Base-by-base conservation (phyloP, 2,888 invertebrate species). In the Netelia virgata region DNA sequence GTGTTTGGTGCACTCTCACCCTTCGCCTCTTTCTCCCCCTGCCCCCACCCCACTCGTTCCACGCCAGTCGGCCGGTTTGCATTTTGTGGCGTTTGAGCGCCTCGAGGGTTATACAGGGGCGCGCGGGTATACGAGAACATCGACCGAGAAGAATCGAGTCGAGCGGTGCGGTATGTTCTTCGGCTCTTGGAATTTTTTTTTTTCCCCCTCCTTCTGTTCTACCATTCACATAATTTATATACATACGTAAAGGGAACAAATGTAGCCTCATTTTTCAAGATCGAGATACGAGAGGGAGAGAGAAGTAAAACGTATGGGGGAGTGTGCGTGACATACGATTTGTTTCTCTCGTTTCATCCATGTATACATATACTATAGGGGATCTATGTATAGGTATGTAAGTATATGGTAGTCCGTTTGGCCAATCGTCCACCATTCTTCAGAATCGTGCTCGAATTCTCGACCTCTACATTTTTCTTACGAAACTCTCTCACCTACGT, bases 201-300 rank as follows among this genome's bases (percentile, higher is more conserved):
- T 57, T n/a, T n/a, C n/a, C 11, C 41, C 2, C 68, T 47, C 3
- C 70, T 72, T n/a, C n/a, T 57, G 47, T 50, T 76, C 14, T 18
- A 14, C 28, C 57, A 57, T 75, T 68, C 72, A 47, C 66, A 72
- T 83, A 77, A 77, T 82, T 83, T 80, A 82, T 84, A 84, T 69
- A 82, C 82, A 69, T 75, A 73, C 57, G 72, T 57, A 73, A 57
- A 70, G 59, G 20, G 20, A 78, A 85, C 74, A 81, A 86, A 87
- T 82, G 85, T 83, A 16, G 14, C 53, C 77, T 81, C 84, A 81
- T 86, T 85, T 83, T 70, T 82, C 70, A 81, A 84, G 83, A 86
- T 87, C 76, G 83, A 76, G 87, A 84, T 85, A 70, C 63, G 57
- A 50, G 36, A 50, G 69, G 10, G 80, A 41, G 43, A 72, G 53